Conservation (phyloP, 1,140 invertebrate species). For the Propsilocerus akamusi region DNA sequence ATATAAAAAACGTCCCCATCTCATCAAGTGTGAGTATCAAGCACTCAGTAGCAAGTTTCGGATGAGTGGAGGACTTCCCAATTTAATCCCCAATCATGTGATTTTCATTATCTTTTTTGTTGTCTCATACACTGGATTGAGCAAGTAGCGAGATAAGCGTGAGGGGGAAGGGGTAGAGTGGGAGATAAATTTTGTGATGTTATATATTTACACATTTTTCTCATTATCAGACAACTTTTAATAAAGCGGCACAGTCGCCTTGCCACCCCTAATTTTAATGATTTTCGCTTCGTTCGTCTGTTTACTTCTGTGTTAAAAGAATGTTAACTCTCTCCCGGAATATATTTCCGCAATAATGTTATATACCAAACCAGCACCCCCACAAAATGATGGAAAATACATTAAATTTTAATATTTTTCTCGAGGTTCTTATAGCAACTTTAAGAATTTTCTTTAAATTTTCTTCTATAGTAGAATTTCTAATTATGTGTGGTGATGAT, state of each 20-base stretch:
- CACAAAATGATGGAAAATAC: slow-evolving; percentile 3
- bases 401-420: slow-evolving; percentile 4
- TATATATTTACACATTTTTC: slow-evolving; percentile 4
- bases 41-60: no score
- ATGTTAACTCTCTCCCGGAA: not conserved
- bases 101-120: slow-evolving; percentile 1
- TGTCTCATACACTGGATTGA: not conserved
- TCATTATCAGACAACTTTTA: slow-evolving; percentile 4
- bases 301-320: slow-evolving; percentile 3
- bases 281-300: slow-evolving; percentile 4
- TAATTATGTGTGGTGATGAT: no score
- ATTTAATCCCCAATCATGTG: slow-evolving; percentile 1
- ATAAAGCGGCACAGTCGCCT: no score
- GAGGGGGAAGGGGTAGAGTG: not conserved
- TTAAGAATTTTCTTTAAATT: no score
- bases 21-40: no score
- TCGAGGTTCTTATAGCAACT: no score
- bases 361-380: no score
- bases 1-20: no score
- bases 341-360: not conserved
- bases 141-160: no score
- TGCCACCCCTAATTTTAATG: slow-evolving; percentile 4
- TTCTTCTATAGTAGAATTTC: no score
- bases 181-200: no score
- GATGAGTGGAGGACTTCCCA: not conserved